A percentile compares a stretch with the other conserved stretches of the same genome.
These are phyloP conservation scores for Merops nubicus DNA, from an alignment of 2,113 vertebrate genomes.

Conservation along the genomic window DNA sequence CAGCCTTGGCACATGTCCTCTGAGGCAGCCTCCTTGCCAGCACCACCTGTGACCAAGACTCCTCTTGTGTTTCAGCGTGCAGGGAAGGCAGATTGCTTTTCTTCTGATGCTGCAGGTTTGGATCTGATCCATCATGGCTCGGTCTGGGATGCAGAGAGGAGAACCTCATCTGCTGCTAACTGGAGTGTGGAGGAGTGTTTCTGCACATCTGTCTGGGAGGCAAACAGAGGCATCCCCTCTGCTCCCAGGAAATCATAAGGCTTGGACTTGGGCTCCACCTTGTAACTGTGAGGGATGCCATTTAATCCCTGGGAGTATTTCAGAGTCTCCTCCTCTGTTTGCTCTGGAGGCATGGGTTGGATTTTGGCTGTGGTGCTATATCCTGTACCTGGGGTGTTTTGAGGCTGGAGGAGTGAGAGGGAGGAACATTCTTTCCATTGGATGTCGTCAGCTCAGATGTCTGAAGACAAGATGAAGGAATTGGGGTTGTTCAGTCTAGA, in stretches of 20 bases:
- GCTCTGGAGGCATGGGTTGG: neutral
- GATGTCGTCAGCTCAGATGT: neutral
- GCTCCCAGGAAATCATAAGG: neutral
- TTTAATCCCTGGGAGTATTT: neutral
- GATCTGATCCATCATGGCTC: neutral
- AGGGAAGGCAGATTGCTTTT: neutral
- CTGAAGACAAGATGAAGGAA: no score
- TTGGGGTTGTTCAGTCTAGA: neutral
- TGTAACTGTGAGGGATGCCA: neutral
- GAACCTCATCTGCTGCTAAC: neutral
- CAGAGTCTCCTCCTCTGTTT: neutral
- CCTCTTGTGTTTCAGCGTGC: neutral
- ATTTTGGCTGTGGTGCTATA: neutral
- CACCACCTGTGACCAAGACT: neutral
- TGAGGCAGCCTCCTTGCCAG: neutral
- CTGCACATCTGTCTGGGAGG: neutral
- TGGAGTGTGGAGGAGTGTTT: neutral
- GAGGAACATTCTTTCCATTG: neutral
- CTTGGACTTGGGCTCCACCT: neutral
- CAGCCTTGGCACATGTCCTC: rapidly evolving
- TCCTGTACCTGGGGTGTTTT: neutral
- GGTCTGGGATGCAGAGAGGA: neutral
- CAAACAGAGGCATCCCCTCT: neutral
- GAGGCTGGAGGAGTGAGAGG: neutral
- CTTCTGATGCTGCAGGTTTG: neutral